Percentiles rank a stretch among this genome's conserved stretches.
These are phyloP conservation scores for Rhabditoides inermis DNA, from an alignment of 2,888 invertebrate species.

Conservation along the genomic window DNA sequence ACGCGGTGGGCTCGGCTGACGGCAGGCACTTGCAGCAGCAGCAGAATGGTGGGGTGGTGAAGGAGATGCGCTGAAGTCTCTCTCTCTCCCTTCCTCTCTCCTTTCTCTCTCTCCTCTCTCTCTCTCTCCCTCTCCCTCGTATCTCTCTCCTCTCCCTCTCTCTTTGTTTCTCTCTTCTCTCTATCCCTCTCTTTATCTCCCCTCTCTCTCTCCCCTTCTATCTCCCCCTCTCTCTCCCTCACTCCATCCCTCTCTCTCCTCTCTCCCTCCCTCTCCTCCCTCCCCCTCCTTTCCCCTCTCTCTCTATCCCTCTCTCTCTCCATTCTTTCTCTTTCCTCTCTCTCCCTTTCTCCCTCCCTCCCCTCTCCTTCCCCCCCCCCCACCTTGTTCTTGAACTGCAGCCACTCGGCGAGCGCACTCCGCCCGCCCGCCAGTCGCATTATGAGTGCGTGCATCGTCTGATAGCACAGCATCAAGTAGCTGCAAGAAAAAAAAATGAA, in stretches of 20 bases:
- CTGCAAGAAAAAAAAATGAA: too few species aligned
- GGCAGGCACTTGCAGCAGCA: slow-evolving; percentile 14
- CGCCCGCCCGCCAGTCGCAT: too few species aligned
- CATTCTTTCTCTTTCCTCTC: too few species aligned
- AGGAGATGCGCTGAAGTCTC: slow-evolving; percentile 9
- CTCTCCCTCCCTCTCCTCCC: background rate
- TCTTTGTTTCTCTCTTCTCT: background rate
- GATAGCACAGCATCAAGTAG: too few species aligned
- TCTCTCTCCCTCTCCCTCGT: background rate
- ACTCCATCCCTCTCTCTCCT: too few species aligned
- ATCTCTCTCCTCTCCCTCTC: background rate
- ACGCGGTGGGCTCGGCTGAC: slow-evolving; percentile 8
- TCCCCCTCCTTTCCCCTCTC: too few species aligned
- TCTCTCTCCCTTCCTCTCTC: background rate
- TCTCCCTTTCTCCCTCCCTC: too few species aligned
- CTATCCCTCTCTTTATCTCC: background rate
- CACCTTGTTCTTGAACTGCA: too few species aligned
- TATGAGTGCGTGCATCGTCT: too few species aligned
- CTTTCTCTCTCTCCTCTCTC: background rate
- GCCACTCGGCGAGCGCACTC: too few species aligned
- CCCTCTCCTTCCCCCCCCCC: background rate
- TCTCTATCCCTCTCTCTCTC: too few species aligned
- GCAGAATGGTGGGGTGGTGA: slow-evolving; percentile 10
- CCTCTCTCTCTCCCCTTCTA: background rate
- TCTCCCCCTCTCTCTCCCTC: background rate